These are phyloP conservation scores for Megalurothrips usitatus DNA, from an alignment of 2,888 invertebrate genomes.

Conservation along the genomic window DNA sequence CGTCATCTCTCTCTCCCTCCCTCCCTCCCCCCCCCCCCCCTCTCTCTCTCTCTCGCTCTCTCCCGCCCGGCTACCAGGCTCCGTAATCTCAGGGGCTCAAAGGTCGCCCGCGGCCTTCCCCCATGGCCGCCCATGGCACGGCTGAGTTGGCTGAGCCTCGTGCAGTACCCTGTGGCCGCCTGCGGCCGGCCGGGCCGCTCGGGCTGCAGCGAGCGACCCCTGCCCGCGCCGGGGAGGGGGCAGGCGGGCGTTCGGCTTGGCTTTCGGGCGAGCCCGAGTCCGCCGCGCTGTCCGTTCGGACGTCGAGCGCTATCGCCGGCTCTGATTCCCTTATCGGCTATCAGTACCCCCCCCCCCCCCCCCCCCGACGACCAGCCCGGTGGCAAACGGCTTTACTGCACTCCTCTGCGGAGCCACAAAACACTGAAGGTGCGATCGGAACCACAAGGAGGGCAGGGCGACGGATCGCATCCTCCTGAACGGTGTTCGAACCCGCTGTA, in stretches of 20 bases:
- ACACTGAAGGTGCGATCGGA: not conserved
- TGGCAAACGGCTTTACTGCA: not conserved
- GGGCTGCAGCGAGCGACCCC: not conserved
- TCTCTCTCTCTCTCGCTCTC: not conserved
- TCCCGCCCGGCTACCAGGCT: not conserved
- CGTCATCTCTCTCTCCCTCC: not conserved
- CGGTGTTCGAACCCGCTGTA: no score
- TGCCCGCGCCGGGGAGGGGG: not conserved
- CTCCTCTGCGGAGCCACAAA: not conserved
- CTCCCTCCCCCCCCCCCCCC: not conserved
- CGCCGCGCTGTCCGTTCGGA: not conserved
- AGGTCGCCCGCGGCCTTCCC: not conserved
- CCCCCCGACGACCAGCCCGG: not conserved
- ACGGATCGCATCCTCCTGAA: no score
- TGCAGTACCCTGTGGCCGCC: not conserved
- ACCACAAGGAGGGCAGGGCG: no score
- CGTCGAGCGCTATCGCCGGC: not conserved
- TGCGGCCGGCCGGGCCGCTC: not conserved
- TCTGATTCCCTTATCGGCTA: not conserved
- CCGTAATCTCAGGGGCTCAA: slow-evolving; percentile 3
- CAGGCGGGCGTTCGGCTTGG: not conserved
- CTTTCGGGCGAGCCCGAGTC: not conserved
- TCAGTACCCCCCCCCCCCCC: not conserved
- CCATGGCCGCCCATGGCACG: not conserved
- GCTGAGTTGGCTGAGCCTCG: not conserved